These are phyloP conservation scores for Dusona sp. DNA, from an alignment of 2,888 invertebrate genomes.

Conservation along the genomic window DNA sequence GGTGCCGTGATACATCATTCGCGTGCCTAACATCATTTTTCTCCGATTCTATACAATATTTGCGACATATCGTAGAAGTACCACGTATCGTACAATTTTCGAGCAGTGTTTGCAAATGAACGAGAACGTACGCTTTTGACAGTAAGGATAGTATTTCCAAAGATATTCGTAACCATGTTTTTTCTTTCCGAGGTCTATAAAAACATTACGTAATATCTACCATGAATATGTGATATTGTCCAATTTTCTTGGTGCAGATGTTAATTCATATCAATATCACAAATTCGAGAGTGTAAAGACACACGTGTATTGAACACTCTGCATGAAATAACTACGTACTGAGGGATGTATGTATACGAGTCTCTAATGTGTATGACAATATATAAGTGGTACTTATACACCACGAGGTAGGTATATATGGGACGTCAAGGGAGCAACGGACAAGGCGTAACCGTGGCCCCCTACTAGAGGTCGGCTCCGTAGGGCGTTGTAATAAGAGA, in stretches of 20 bases:
- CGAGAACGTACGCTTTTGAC: not conserved
- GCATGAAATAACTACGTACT: constrained; percentile 10
- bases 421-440: constrained; percentile 51
- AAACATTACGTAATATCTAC: constrained; percentile 7
- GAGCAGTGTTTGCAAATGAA: constrained; percentile 16
- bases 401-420: constrained; percentile 25
- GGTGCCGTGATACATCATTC: constrained; percentile 35
- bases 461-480: constrained; percentile 56
- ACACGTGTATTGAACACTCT: constrained; percentile 12
- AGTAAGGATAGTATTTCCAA: not conserved
- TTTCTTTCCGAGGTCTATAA: not conserved
- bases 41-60: constrained; percentile 20
- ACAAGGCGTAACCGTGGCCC: constrained; percentile 60
- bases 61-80: too few relatives aligned
- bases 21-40: constrained; percentile 45
- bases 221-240: constrained; percentile 30
- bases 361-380: constrained; percentile 34
- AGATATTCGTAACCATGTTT: constrained; percentile 4
- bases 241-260: constrained; percentile 15
- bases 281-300: constrained; percentile 37
- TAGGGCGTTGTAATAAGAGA: constrained; percentile 74
- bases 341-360: not conserved
- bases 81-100: constrained; percentile 14
- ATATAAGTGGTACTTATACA: constrained; percentile 21
- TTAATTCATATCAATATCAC: constrained; percentile 3